Percentiles rank a stretch among this genome's conserved stretches.
Evolutionary conservation across 1,140 invertebrate species (phyloP).

Genomic region (Aphelinus atriplicis): DNA sequence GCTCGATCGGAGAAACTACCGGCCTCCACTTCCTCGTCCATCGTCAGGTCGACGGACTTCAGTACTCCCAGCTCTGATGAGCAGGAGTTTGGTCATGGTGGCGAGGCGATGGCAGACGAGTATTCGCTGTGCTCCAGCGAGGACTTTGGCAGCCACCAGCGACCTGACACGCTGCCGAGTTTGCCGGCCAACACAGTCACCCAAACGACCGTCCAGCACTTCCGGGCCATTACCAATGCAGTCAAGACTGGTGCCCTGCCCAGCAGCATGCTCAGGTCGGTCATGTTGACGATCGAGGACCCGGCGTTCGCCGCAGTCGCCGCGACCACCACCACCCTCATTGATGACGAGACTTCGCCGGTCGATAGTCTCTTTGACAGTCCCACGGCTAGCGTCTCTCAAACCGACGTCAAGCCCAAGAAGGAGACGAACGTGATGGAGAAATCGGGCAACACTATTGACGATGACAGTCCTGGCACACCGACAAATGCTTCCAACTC

Average conservation of each 20-base stretch:
- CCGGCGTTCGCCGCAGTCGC: constrained; percentile 80
- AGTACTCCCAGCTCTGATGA: constrained; percentile 48
- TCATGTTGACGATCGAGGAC: constrained; percentile 74
- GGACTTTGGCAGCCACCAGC: constrained; percentile 45
- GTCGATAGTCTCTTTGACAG: constrained; percentile 80
- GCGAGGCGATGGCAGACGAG: constrained; percentile 76
- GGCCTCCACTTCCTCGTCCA: constrained; percentile 29
- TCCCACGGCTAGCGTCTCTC: constrained; percentile 68
- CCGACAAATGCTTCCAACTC: constrained; percentile 82
- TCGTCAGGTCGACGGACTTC: constrained; percentile 42
- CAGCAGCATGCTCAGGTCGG: constrained; percentile 58
- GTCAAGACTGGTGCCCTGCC: constrained; percentile 53
- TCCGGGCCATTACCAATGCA: constrained; percentile 49
- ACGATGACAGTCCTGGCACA: constrained; percentile 74
- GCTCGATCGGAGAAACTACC: constrained; percentile 61
- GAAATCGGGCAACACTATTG: constrained; percentile 60
- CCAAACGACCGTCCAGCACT: constrained; percentile 50
- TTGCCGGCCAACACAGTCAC: constrained; percentile 53
- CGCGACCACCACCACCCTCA: constrained; percentile 73
- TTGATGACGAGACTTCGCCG: constrained; percentile 83
- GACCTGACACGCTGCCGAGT: not conserved
- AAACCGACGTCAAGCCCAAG: constrained; percentile 54
- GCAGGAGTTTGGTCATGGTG: constrained; percentile 66
- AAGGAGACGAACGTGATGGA: constrained; percentile 51
- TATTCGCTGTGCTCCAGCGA: constrained; percentile 70